Conservation (phyloP, 1,140 invertebrate genomes). For the Oedothorax gibbosus region DNA sequence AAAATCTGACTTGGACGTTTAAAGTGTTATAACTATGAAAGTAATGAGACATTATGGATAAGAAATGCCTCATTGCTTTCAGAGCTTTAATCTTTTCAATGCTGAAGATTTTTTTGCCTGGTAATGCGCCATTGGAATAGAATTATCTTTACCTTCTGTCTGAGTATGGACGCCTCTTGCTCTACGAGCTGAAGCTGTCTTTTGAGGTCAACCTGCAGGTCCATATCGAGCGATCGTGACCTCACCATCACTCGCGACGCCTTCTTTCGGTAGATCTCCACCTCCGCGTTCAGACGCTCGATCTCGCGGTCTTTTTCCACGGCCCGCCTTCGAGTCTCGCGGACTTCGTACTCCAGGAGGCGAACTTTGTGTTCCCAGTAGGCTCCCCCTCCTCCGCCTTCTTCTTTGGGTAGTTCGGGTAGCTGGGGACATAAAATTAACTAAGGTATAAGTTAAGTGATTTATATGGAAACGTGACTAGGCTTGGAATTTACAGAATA, state of each 20-base stretch:
- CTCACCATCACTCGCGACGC: conserved; percentile 64
- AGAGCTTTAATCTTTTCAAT: too few species aligned
- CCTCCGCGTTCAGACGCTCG: conserved; percentile 79
- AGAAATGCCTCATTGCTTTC: too few species aligned
- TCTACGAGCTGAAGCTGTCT: conserved; percentile 80
- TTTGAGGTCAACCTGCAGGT: conserved; percentile 74
- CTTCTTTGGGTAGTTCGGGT: conserved; percentile 47
- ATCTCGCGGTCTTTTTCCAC: conserved; percentile 86
- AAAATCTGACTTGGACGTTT: too few species aligned
- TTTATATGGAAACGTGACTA: too few species aligned
- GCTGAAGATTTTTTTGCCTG: too few species aligned
- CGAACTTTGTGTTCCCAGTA: conserved; percentile 76
- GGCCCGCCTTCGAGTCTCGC: conserved; percentile 79
- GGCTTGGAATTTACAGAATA: too few species aligned
- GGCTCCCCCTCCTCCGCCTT: conserved; percentile 49
- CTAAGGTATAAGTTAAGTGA: background rate
- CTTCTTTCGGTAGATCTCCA: conserved; percentile 74
- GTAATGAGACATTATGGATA: too few species aligned
- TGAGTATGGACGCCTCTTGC: conserved; percentile 77
- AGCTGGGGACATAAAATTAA: conserved; percentile 2
- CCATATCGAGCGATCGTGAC: conserved; percentile 72
- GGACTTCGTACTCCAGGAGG: conserved; percentile 78
- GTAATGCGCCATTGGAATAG: too few species aligned
- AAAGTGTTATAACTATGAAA: too few species aligned
- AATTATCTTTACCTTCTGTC: conserved; percentile 72